Conservation (phyloP, 2,888 invertebrate genomes). For the Leuctra nigra region DNA sequence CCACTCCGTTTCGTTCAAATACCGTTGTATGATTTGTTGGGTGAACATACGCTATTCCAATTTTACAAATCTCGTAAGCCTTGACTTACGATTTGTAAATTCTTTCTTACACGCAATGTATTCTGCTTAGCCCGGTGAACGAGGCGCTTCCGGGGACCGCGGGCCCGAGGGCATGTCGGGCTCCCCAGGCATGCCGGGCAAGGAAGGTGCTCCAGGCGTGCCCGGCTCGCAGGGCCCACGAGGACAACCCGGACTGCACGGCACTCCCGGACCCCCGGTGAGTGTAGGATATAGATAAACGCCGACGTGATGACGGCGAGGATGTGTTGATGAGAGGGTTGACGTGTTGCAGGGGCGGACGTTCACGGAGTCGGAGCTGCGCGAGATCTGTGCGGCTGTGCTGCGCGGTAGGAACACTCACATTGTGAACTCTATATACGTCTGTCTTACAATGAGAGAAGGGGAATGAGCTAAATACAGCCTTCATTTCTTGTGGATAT, state of each 20-base stretch:
- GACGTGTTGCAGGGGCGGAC: slow-evolving; percentile 50
- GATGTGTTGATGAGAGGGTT: not conserved
- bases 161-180: slow-evolving; percentile 51
- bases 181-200: slow-evolving; percentile 51
- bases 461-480: no score
- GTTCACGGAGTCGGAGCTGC: slow-evolving; percentile 63
- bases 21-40: no score
- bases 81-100: no score
- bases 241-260: slow-evolving; percentile 54
- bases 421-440: no score
- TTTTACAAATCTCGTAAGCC: no score
- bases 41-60: no score
- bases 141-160: slow-evolving; percentile 49
- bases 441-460: no score
- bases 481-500: no score
- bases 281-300: slow-evolving; percentile 31
- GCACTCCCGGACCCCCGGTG: slow-evolving; percentile 52
- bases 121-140: slow-evolving; percentile 46
- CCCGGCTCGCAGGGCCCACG: slow-evolving; percentile 52
- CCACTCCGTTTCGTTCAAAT: no score
- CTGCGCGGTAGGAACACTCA: slow-evolving; percentile 72
- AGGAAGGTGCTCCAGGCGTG: slow-evolving; percentile 49
- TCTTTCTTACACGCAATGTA: not conserved
- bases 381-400: slow-evolving; percentile 73
- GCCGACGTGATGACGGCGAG: slow-evolving; percentile 13